Conservation (phyloP, 1,140 invertebrate genomes). For the Hylaeus anthracinus region DNA sequence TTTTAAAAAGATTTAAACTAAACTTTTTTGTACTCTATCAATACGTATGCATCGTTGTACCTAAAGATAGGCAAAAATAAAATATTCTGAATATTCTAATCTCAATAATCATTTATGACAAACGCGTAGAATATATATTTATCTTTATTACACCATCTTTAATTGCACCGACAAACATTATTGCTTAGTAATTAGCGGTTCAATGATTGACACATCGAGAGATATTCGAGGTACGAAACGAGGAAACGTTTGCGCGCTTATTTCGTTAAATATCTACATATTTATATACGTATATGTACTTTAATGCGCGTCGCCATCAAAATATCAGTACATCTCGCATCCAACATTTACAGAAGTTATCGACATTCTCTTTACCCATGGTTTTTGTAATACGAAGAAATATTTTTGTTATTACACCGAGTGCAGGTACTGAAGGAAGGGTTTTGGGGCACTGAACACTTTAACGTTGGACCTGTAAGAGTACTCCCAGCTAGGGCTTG, state of each 20-base stretch:
- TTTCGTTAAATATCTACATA: slow-evolving; percentile 52
- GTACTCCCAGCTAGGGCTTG: slow-evolving; percentile 18
- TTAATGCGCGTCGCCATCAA: slow-evolving; percentile 58
- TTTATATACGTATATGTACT: slow-evolving; percentile 35
- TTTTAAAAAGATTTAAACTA: slow-evolving; percentile 24
- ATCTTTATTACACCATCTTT: slow-evolving; percentile 58
- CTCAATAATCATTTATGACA: not conserved
- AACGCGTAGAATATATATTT: slow-evolving; percentile 57
- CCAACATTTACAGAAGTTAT: slow-evolving; percentile 40
- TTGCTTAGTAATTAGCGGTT: slow-evolving; percentile 73
- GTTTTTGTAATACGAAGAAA: slow-evolving; percentile 35
- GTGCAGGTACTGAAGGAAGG: slow-evolving; percentile 73
- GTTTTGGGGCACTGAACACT: slow-evolving; percentile 70
- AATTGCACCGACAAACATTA: slow-evolving; percentile 72
- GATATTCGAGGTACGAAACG: slow-evolving; percentile 66
- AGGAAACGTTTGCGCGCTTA: slow-evolving; percentile 26
- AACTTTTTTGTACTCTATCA: slow-evolving; percentile 50
- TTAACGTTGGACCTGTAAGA: slow-evolving; percentile 67
- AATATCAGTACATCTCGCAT: slow-evolving; percentile 65
- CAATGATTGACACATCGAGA: slow-evolving; percentile 72
- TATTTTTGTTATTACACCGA: slow-evolving; percentile 46
- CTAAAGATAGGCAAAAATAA: slow-evolving; percentile 41
- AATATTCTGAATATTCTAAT: slow-evolving; percentile 19
- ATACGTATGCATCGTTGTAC: slow-evolving; percentile 36
- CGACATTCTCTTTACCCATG: slow-evolving; percentile 16